Base-by-base conservation (phyloP, 1,140 invertebrate species). In the Drosophila pandora region DNA sequence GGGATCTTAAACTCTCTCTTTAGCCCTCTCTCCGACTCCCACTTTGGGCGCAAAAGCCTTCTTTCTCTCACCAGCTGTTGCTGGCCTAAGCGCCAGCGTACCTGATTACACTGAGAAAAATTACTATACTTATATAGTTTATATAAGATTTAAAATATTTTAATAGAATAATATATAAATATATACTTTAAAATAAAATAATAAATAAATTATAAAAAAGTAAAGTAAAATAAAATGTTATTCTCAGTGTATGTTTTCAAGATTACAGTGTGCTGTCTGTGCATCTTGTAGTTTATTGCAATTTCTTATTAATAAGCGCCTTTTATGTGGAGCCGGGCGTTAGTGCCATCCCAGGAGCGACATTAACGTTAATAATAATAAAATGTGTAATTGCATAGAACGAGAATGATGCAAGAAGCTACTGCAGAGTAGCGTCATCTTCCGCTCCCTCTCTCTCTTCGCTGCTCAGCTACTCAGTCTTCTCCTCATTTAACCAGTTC, bases 311-410 rank as follows among this genome's bases (percentile, higher is more conserved):
- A 83, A 83, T 85, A 85, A 83, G 80, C 72, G 80, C 72, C 80
- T 83, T 83, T 83, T 85, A 85, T 83, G 80, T 76, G 58, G 32
- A 62, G 62, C 63, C 59, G 41, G 70, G 80, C 58, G 80, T 79
- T 79, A 70, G 77, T 76, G 70, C 59, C 71, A 49, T 80, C 80
- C 80, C 80, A 85, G 56, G 65, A 80, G 80, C 80, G 81, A 84
- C 80, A 85, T 83, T 83, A 83, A 84, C 81, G 76, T 83, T 83
- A 83, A 83, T 83, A 83, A 83, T 84, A 83, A 84, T 83, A 83
- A 83, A 84, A 83, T 83, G 80, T 83, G 76, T 85, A 80, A 83
- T 83, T 83, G 81, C 81, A 79, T 62, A 72, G 62, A 73, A 68
- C 65, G 71, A 62, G 37, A 47, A 69, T 58, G 71, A 68, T 37